Evolutionary conservation across 2,888 invertebrate species (phyloP), one percentile per base, ranked within the genome.

Genomic region (Eutolmus rufibarbis): DNA sequence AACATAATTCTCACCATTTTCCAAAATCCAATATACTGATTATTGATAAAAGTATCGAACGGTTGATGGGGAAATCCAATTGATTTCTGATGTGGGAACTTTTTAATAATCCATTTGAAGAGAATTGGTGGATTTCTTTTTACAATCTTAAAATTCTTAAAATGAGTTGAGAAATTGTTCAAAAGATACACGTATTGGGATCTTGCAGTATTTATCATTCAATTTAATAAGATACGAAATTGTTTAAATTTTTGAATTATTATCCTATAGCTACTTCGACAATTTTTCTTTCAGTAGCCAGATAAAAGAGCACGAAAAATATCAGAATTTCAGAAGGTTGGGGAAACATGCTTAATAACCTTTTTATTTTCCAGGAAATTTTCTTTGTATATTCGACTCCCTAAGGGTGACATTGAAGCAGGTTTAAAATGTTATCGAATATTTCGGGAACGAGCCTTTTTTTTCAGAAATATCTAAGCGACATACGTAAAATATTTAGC

Each of bases 81-180:
- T 82, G 82, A 66, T 56, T 82, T 82, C 66, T 37, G 12, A 82
- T 82, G 82, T 66, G 66, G 66, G 3, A 82, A 82, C 37, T 82
- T 82, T 76, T 82, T 82, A 82, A 57, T 57, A 82, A 40, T 37
- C 37, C 19, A 66, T 66, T 23, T 66, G 12, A 0, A 12, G 23
- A 66, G 19, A 7, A 23, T 66, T 23, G 2, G 19, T 14, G 4
- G 8, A 23, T 7, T 66, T 8, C 23, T 3, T 66, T 66, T 66
- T 66, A 66, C 66, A 66, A 19, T 2, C 12, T 19, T 12, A 12
- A 23, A 66, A 12, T 8, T 8, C 23, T 1, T 23, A 19, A 57
- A 8, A 66, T 66, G 23, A 66, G 0, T 66, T 23, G 23, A 23
- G 9, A 66, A 28, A 66, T n/a, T 66, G 8, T 28, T 66, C 9